Evolutionary conservation across 2,888 invertebrate genomes (phyloP).

Genomic region (Willowsia nigromaculata): DNA sequence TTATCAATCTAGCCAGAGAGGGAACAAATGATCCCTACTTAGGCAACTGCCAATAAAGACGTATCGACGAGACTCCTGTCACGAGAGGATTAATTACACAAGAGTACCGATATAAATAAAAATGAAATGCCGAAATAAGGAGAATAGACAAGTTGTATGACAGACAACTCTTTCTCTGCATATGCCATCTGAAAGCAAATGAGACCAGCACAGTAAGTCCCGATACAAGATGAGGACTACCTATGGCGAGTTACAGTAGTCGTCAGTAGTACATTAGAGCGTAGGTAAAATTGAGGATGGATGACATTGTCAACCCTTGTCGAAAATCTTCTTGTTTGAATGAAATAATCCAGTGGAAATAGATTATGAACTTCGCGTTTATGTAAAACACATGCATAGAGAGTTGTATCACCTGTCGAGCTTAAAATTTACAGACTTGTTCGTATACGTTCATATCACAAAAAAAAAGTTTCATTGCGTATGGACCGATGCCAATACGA

Average conservation of each 20-base stretch:
- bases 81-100: conserved; percentile 68
- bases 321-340: conserved; percentile 58
- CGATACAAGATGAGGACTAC: conserved; percentile 3
- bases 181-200: conserved; percentile 66
- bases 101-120: conserved; percentile 53
- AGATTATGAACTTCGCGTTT: conserved; percentile 43
- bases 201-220: conserved; percentile 47
- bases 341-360: conserved; percentile 68
- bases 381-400: conserved; percentile 58
- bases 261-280: not conserved
- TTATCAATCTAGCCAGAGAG: not conserved
- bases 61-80: conserved; percentile 57
- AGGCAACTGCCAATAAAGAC: conserved; percentile 30
- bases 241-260: not conserved
- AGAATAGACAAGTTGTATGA: conserved; percentile 61
- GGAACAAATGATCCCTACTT: conserved; percentile 49
- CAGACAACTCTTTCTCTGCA: conserved; percentile 59
- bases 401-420: conserved; percentile 65
- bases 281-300: conserved; percentile 17
- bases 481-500: conserved; percentile 36
- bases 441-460: conserved; percentile 46
- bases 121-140: conserved; percentile 48
- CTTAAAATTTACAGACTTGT: conserved; percentile 62
- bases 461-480: not conserved
- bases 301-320: conserved; percentile 67